Percentiles rank a stretch among this genome's conserved stretches.
These are phyloP conservation scores for Pardalotus punctatus DNA, from an alignment of 2,113 vertebrate species.

Conservation along the genomic window DNA sequence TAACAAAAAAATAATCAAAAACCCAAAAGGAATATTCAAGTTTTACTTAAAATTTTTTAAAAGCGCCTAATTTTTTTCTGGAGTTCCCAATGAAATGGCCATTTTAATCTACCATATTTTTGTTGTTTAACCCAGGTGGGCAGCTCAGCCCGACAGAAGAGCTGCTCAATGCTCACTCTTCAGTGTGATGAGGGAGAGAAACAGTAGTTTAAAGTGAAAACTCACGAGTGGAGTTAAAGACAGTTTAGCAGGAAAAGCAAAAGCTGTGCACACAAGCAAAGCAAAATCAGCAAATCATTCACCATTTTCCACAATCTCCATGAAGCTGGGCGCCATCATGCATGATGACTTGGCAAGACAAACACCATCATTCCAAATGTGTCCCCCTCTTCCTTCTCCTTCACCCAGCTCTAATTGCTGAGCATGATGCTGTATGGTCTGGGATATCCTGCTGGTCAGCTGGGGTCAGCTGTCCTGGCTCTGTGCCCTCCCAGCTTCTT, in stretches of 20 bases:
- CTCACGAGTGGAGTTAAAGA: fast-evolving
- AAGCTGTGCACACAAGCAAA: background rate
- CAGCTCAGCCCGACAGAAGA: background rate
- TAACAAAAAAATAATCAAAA: background rate
- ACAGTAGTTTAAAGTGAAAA: background rate
- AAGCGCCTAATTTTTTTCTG: background rate
- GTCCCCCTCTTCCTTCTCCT: background rate
- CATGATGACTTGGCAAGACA: background rate
- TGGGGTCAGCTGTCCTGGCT: background rate
- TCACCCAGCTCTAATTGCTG: background rate
- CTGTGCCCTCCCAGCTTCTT: background rate
- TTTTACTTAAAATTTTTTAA: background rate
- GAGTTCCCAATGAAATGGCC: background rate
- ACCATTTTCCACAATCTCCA: background rate
- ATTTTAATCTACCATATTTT: background rate
- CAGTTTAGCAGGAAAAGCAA: background rate
- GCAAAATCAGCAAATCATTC: background rate
- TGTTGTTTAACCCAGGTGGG: background rate
- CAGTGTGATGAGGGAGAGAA: background rate
- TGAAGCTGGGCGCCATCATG: background rate
- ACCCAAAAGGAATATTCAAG: background rate
- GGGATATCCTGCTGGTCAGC: background rate
- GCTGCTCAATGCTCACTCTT: fast-evolving
- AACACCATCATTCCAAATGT: fast-evolving
- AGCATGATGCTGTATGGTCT: fast-evolving